Evolutionary conservation across 2,113 vertebrate species (phyloP).

Genomic region (Notarius lentiginosus): DNA sequence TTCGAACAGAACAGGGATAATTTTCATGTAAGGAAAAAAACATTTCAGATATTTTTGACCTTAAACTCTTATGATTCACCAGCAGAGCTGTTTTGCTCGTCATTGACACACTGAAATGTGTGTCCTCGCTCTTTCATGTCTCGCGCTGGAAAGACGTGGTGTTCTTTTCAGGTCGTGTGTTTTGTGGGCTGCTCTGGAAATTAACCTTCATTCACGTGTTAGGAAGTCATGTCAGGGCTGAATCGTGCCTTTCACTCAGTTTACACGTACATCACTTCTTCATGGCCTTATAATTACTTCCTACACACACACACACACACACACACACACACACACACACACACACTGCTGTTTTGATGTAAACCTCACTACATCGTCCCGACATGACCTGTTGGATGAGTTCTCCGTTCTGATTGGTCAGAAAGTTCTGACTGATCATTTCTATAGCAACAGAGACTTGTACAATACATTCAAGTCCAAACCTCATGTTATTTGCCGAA

Average conservation of each 20-base stretch:
- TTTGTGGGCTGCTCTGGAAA: neutral
- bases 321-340: neutral
- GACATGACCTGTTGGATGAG: neutral
- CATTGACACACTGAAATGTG: neutral
- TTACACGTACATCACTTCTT: neutral
- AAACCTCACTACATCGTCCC: neutral
- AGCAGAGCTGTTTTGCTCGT: neutral
- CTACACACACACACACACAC: neutral
- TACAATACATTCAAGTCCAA: neutral
- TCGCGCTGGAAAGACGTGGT: neutral
- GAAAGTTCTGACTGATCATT: neutral
- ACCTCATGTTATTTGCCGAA: neutral
- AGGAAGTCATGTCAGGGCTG: neutral
- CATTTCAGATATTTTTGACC: neutral
- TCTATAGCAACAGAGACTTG: neutral
- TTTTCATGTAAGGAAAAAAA: neutral
- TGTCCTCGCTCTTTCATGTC: neutral
- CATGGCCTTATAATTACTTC: neutral
- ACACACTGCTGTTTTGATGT: neutral
- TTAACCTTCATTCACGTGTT: neutral
- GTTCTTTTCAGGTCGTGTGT: neutral
- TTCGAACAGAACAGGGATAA: neutral
- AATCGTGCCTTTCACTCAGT: neutral
- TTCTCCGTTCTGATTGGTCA: neutral
- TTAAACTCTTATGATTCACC: constrained; percentile 7